Evolutionary conservation across 2,888 invertebrate species (phyloP).

Genomic region (Amiota minor): DNA sequence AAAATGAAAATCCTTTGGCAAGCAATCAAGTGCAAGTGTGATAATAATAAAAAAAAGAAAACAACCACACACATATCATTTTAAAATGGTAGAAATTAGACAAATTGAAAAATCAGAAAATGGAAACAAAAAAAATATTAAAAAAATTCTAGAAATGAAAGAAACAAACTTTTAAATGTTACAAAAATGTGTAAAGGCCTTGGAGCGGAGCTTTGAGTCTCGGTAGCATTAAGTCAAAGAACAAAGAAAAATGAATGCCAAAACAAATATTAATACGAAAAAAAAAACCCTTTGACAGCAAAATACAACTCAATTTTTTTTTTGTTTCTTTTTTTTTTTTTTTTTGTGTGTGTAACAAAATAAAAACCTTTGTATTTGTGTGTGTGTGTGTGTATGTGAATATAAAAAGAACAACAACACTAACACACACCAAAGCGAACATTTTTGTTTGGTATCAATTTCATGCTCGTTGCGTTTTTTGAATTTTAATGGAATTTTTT

Average conservation of each 20-base stretch:
- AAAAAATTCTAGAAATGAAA: constrained; percentile 15
- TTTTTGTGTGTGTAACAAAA: not conserved
- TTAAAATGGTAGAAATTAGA: no score
- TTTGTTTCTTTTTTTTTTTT: not conserved
- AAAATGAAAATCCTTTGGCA: no score
- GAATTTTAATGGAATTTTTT: constrained; percentile 39
- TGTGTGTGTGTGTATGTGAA: not conserved
- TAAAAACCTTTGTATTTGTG: not conserved
- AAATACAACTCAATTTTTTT: no score
- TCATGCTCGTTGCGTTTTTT: constrained; percentile 38
- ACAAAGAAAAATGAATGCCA: not conserved
- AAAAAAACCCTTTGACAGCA: constrained; percentile 21
- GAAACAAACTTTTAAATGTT: not conserved
- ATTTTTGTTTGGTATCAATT: constrained; percentile 34
- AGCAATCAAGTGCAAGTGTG: no score
- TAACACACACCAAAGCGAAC: constrained; percentile 8
- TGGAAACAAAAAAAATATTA: no score
- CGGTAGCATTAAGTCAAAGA: not conserved
- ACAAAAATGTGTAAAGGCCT: no score
- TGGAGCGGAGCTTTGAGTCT: no score
- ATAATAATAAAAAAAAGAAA: no score
- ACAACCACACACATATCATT: no score
- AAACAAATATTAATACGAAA: not conserved
- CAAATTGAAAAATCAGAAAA: no score
- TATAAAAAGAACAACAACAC: not conserved